Percentiles rank a stretch among this genome's conserved stretches.
These are phyloP conservation scores for Chiroxiphia lanceolata DNA, from an alignment of 2,797 vertebrate genomes.

Conservation along the genomic window DNA sequence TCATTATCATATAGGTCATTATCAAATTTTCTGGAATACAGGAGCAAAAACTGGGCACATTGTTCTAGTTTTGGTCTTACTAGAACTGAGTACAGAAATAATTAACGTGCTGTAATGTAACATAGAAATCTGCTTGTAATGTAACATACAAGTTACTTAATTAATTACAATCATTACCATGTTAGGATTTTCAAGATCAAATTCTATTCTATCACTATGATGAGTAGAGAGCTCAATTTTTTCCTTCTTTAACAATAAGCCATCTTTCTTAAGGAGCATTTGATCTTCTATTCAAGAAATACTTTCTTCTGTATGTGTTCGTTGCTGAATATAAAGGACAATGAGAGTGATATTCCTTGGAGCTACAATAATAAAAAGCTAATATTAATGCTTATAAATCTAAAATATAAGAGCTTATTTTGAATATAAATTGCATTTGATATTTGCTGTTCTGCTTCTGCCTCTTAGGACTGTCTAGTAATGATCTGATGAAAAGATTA, in stretches of 20 bases:
- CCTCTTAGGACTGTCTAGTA: not conserved
- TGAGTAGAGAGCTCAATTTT: not conserved
- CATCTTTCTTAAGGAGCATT: not conserved
- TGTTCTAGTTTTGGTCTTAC: not conserved
- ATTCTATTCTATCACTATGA: not conserved
- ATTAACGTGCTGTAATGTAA: not conserved
- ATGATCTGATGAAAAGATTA: not conserved
- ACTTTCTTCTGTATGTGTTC: not conserved
- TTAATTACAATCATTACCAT: not conserved
- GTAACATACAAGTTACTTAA: not conserved
- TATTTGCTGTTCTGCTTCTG: not conserved
- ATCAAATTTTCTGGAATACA: not conserved
- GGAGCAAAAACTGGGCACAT: not conserved
- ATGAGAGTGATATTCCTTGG: not conserved
- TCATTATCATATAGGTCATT: not conserved
- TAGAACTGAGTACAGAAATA: not conserved
- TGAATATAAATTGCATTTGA: not conserved
- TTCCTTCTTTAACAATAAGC: not conserved
- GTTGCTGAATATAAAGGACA: not conserved
- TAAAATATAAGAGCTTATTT: not conserved
- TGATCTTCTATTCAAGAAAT: not conserved
- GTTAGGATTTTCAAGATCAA: not conserved
- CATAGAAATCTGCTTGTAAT: not conserved
- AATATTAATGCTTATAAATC: not conserved
- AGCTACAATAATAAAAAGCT: not conserved